A percentile compares a stretch with the other conserved stretches of the same genome.
Conservation (phyloP, 1,140 invertebrate species). For the Ceratosolen fusciceps region DNA sequence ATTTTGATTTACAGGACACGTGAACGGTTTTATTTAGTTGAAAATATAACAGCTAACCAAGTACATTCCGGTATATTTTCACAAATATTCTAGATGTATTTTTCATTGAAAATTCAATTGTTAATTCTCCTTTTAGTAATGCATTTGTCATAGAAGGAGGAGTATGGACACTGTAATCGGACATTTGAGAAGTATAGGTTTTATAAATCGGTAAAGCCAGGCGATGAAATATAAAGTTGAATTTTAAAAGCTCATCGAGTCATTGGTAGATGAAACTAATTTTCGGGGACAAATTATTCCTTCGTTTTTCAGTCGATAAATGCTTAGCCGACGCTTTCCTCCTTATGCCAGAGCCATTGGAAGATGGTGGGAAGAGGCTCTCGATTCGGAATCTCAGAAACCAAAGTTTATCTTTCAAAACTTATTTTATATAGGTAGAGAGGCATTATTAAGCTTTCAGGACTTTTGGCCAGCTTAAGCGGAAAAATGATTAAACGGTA, state of each 20-base stretch:
- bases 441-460: not conserved
- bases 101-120: too few relatives aligned
- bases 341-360: not conserved
- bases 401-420: not conserved
- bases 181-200: too few relatives aligned
- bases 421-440: not conserved
- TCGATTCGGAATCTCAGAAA: not conserved
- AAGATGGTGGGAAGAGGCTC: not conserved
- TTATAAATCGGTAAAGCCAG: too few relatives aligned
- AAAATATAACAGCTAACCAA: too few relatives aligned
- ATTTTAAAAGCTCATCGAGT: slow-evolving; percentile 1
- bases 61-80: too few relatives aligned
- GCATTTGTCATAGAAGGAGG: too few relatives aligned
- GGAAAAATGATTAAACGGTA: slow-evolving; percentile 10
- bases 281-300: not conserved
- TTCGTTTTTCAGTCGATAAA: too few relatives aligned
- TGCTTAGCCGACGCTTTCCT: not conserved
- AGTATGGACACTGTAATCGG: too few relatives aligned
- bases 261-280: not conserved
- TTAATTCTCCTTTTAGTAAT: too few relatives aligned
- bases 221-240: not conserved
- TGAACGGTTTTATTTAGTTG: too few relatives aligned
- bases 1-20: too few relatives aligned
- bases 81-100: too few relatives aligned
- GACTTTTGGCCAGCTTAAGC: not conserved